Base-by-base conservation (phyloP, 2,888 invertebrate species). In the Stramonita haemastoma region DNA sequence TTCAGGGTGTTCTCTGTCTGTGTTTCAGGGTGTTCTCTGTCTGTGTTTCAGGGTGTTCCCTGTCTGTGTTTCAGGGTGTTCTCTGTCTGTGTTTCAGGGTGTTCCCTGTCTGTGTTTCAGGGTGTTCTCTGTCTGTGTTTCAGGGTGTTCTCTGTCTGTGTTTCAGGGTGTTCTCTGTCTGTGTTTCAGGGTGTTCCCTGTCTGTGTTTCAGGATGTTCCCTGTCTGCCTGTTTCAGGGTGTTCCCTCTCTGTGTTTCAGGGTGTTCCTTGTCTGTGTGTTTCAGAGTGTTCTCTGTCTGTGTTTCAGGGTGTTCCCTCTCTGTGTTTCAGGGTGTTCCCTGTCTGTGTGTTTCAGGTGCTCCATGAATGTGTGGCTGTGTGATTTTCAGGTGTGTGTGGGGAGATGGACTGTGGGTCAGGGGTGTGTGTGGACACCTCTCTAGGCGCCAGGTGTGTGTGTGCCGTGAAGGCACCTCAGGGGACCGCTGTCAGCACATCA, bases 401-500 rank as follows among this genome's bases (percentile, higher is more conserved):
- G 81, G 56, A 6, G 32, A 57, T 66, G 29, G 32, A 32, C 32
- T 86, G 86, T 22, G 66, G 66, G 22, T n/a, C 66, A 66, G 86
- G 86, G 17, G 60, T 60, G 86, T 86, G 86, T 66, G 86, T 86
- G 86, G 85, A 66, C 66, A 66, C 86, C 57, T 86, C 86, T 0
- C 57, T 86, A 17, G 86, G 86, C 22, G 56, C 86, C 86, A 86
- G 60, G 66, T 86, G 86, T 32, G 86, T 32, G 86, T 86, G 66
- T 86, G 86, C 29, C 86, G 17, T 11, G 22, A 22, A 26, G 86
- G 86, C 1, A 56, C 86, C 19, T 66, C 60, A 22, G 86, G 86
- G 22, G 66, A 66, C 66, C 19, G 60, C 66, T 86, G 86, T 32
- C 86, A 86, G 34, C 32, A 86, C 86, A 17, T 57, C 86, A 66